These are phyloP conservation scores for Gambusia yucatana DNA, from an alignment of 2,797 vertebrate genomes.

Conservation along the genomic window DNA sequence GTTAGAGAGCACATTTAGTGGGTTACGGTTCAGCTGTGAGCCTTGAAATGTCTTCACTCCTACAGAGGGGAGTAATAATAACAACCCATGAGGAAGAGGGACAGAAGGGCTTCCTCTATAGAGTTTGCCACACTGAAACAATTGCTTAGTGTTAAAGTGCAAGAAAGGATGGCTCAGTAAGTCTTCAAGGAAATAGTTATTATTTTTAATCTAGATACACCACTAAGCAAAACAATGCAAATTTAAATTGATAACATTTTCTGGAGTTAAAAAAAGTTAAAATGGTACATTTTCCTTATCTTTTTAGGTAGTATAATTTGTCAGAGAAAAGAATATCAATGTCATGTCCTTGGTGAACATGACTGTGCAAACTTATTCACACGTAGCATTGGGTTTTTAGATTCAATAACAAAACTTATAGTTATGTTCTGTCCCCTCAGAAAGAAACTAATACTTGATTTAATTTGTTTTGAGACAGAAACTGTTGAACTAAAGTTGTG, in stretches of 20 bases:
- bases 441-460: not conserved
- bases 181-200: not conserved
- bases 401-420: not conserved
- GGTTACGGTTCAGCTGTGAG: conserved; percentile 8
- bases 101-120: not conserved
- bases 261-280: not conserved
- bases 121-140: not conserved
- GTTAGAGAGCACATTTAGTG: not conserved
- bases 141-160: not conserved
- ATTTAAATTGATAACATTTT: not conserved
- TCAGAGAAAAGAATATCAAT: not conserved
- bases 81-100: not conserved
- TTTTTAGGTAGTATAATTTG: not conserved
- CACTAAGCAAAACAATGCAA: not conserved
- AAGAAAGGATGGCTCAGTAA: not conserved
- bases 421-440: not conserved
- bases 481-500: not conserved
- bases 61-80: conserved; percentile 1
- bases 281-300: not conserved
- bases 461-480: not conserved
- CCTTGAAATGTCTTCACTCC: conserved; percentile 1
- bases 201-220: not conserved
- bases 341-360: not conserved
- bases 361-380: not conserved
- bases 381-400: not conserved